phyloP scores from a whole-genome alignment of 2,797 vertebrate species.

The Eulemur mongoz region DNA sequence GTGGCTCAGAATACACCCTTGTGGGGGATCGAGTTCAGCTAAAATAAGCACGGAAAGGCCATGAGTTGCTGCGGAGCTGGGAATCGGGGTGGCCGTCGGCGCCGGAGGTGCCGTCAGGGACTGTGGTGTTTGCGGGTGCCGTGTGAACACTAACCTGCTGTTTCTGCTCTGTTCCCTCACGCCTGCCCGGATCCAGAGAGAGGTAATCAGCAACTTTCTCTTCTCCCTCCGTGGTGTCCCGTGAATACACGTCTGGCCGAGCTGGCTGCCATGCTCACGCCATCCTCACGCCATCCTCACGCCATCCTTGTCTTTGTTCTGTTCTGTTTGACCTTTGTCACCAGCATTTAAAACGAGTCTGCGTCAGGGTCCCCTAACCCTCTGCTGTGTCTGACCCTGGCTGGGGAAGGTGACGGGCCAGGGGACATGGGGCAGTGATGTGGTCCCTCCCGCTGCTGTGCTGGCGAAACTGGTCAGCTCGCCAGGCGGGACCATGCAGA shows the following conservation, averaged over 20 bases:
- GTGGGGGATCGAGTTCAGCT: constrained; percentile 68
- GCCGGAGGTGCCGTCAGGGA: background rate
- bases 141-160: constrained; percentile 82
- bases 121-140: constrained; percentile 17
- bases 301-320: background rate
- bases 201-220: constrained; percentile 85
- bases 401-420: background rate
- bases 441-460: background rate
- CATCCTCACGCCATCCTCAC: constrained; percentile 18
- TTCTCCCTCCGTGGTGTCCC: background rate
- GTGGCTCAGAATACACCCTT: constrained; percentile 82
- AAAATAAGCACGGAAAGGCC: constrained; percentile 58
- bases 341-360: background rate
- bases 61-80: constrained; percentile 50
- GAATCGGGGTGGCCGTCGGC: background rate
- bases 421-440: background rate
- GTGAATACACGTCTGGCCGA: constrained; percentile 18
- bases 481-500: too few species aligned
- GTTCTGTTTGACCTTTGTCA: background rate
- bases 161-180: constrained; percentile 87
- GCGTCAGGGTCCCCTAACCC: background rate
- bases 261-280: constrained; percentile 1
- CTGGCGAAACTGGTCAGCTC: background rate
- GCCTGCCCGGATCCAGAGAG: constrained; percentile 91
- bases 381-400: background rate